These are phyloP conservation scores for Enteromius paludinosus DNA, from an alignment of 2,797 vertebrate species.

Conservation along the genomic window DNA sequence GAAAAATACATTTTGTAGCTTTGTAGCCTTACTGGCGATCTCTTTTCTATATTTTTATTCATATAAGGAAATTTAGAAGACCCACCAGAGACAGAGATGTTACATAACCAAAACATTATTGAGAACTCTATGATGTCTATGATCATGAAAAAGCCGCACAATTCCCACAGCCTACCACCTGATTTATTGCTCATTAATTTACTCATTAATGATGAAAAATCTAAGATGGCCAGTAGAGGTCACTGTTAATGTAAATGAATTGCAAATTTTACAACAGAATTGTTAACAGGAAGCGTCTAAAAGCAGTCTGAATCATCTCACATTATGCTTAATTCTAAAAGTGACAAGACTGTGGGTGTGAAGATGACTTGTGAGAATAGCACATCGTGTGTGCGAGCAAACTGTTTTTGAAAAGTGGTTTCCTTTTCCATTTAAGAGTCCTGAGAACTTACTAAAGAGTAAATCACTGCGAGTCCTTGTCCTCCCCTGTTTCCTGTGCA, in stretches of 20 bases:
- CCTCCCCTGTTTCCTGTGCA: slow-evolving; percentile 32
- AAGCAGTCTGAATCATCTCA: slow-evolving; percentile 17
- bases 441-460: slow-evolving; percentile 30
- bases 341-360: not conserved
- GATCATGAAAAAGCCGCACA: not conserved
- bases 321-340: not conserved
- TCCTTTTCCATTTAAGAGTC: slow-evolving; percentile 15
- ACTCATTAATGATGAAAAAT: not conserved
- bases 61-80: not conserved
- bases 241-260: slow-evolving; percentile 22
- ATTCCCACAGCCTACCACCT: too few species aligned
- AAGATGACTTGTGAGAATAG: not conserved
- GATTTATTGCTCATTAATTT: not conserved
- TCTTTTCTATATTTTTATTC: not conserved
- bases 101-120: not conserved
- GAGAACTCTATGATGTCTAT: not conserved
- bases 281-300: not conserved
- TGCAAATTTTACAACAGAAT: not conserved
- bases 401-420: slow-evolving; percentile 21
- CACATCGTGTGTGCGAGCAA: not conserved
- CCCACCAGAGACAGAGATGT: not conserved
- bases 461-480: slow-evolving; percentile 22
- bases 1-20: not conserved
- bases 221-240: slow-evolving; percentile 7
- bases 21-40: not conserved